A percentile compares a stretch with the other conserved stretches of the same genome.
phyloP scores from a whole-genome alignment of 2,888 invertebrate species.

The Plutella xylostella region DNA sequence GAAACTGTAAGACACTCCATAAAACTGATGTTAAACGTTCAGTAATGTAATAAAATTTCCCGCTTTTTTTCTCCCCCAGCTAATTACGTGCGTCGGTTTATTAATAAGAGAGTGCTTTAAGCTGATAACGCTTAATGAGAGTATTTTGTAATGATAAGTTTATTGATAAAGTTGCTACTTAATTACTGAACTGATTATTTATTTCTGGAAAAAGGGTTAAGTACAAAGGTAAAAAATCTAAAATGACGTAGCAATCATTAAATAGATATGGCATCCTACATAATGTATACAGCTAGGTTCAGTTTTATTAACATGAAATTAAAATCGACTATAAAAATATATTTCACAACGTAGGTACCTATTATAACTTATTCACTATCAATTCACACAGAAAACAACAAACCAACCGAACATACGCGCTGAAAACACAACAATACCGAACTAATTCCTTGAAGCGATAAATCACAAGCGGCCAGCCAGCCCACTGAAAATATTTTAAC shows the following conservation, averaged over 20 bases:
- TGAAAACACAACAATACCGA: constrained; percentile 15
- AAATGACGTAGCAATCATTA: not conserved
- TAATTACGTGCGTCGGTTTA: constrained; percentile 62
- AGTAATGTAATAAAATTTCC: constrained; percentile 55
- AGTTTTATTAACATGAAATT: not conserved
- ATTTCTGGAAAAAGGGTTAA: not conserved
- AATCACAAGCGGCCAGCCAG: constrained; percentile 49
- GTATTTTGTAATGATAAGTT: not conserved
- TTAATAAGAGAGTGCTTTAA: constrained; percentile 59
- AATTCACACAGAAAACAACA: too few species aligned
- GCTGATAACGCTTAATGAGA: constrained; percentile 31
- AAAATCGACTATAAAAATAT: too few species aligned
- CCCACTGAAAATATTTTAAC: constrained; percentile 66
- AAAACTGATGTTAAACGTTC: constrained; percentile 47
- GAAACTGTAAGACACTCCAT: constrained; percentile 52
- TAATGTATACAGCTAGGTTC: not conserved
- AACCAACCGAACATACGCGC: not conserved
- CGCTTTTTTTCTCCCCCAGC: constrained; percentile 58
- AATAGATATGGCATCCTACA: not conserved
- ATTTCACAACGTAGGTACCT: too few species aligned
- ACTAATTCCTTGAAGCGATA: constrained; percentile 42
- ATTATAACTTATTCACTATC: too few species aligned
- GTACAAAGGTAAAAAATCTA: not conserved
- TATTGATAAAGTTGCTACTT: not conserved
- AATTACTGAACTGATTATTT: not conserved